Evolutionary conservation across 1,140 invertebrate genomes (phyloP).

Genomic region (Rhynchophorus ferrugineus): DNA sequence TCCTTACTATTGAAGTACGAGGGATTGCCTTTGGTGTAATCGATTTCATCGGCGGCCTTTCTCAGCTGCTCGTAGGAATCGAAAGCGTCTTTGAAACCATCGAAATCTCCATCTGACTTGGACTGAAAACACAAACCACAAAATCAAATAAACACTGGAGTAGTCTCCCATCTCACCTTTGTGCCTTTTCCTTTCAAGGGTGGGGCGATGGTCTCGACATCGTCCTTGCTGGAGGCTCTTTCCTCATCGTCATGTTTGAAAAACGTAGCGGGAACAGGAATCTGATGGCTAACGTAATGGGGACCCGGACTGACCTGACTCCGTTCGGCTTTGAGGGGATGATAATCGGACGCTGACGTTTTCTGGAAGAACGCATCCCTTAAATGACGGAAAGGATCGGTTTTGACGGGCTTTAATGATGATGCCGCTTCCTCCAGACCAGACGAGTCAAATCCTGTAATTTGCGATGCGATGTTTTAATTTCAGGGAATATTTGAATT

Average conservation of each 20-base stretch:
- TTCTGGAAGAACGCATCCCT: conserved; percentile 13
- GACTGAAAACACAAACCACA: background rate
- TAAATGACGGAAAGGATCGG: conserved; percentile 9
- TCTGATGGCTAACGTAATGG: conserved; percentile 16
- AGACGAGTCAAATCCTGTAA: background rate
- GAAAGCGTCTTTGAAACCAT: conserved; percentile 7
- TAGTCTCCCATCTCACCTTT: background rate
- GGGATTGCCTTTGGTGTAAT: conserved; percentile 14
- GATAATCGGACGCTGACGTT: conserved; percentile 3
- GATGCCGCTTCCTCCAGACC: background rate
- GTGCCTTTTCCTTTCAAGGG: conserved; percentile 7
- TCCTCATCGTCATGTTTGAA: conserved; percentile 7
- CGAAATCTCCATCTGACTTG: background rate
- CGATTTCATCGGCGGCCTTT: conserved; percentile 10
- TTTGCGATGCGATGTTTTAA: background rate
- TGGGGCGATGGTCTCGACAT: conserved; percentile 8
- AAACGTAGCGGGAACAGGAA: conserved; percentile 6
- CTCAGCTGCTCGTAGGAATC: conserved; percentile 4
- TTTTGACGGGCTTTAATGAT: background rate
- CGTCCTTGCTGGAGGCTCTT: conserved; percentile 16
- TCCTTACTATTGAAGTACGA: conserved; percentile 12
- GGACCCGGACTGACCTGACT: conserved; percentile 8
- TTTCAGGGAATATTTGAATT: background rate
- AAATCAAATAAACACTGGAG: no score
- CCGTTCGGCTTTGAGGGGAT: conserved; percentile 11